These are phyloP conservation scores for Xiphophorus maculatus DNA, from an alignment of 2,113 vertebrate genomes.

Conservation along the genomic window DNA sequence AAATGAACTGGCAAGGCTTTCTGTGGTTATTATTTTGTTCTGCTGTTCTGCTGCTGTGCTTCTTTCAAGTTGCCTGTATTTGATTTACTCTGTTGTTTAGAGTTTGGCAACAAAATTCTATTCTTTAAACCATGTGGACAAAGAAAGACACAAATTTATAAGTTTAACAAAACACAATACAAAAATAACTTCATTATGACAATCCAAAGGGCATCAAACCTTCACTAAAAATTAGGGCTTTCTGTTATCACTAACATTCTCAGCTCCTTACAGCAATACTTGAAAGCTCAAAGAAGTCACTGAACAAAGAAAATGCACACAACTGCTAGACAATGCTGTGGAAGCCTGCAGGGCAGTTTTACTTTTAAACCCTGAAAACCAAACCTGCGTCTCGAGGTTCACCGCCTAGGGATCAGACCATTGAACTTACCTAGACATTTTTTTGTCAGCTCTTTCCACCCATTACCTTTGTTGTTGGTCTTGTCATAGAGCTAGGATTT, in stretches of 20 bases:
- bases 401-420: conserved; percentile 32
- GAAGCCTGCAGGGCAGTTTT: conserved; percentile 46
- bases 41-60: neutral
- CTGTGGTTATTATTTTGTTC: no score
- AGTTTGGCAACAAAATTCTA: neutral
- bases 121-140: neutral
- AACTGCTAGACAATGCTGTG: conserved; percentile 29
- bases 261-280: neutral
- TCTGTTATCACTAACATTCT: conserved; percentile 37
- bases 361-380: conserved; percentile 42
- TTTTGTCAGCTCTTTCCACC: conserved; percentile 56
- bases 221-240: conserved; percentile 25
- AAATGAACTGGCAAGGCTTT: no score
- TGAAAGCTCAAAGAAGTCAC: conserved; percentile 32
- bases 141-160: neutral
- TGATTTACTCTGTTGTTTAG: neutral
- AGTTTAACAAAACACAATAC: neutral
- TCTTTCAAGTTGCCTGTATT: neutral
- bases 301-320: conserved; percentile 35
- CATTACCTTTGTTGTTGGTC: conserved; percentile 50
- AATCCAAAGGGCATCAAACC: neutral
- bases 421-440: conserved; percentile 39
- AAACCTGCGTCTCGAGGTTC: neutral
- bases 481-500: conserved; percentile 19
- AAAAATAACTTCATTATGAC: neutral